Conservation (phyloP, 2,797 vertebrate genomes). For the Acrocephalus scirpaceus region DNA sequence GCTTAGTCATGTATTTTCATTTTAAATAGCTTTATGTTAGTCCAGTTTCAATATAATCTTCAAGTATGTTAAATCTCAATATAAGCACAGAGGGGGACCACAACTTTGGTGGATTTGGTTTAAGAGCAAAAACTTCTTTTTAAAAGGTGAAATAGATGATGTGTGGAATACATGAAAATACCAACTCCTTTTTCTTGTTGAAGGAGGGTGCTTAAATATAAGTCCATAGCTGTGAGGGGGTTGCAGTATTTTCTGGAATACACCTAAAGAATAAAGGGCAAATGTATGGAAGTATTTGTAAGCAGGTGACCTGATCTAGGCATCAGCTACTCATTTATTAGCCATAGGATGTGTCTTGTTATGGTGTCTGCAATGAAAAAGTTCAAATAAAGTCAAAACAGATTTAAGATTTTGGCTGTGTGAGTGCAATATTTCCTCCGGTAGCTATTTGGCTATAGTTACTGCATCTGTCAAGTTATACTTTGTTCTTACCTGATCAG, state of each 20-base stretch:
- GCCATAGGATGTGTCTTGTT: neutral
- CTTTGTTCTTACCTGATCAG: neutral
- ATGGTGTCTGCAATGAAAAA: neutral
- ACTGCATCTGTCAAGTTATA: neutral
- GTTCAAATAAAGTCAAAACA: slow-evolving; percentile 18
- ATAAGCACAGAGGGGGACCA: neutral
- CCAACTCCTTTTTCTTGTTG: neutral
- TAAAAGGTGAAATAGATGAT: neutral
- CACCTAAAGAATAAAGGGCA: neutral
- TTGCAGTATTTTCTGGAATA: neutral
- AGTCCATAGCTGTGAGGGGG: neutral
- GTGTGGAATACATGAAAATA: neutral
- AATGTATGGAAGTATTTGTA: neutral
- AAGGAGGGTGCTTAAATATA: neutral
- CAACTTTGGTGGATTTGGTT: neutral
- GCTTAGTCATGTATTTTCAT: slow-evolving; percentile 15
- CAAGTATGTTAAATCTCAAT: slow-evolving; percentile 24
- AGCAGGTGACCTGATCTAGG: slow-evolving; percentile 22
- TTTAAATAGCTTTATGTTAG: neutral
- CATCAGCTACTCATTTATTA: slow-evolving; percentile 1
- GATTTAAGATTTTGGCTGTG: neutral
- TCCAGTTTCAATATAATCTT: slow-evolving; percentile 21
- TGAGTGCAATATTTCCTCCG: neutral
- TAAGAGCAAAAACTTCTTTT: neutral
- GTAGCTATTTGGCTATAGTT: neutral